A percentile compares a stretch with the other conserved stretches of the same genome.
These are phyloP conservation scores for Endomychus coccineus DNA, from an alignment of 2,888 invertebrate species.

Conservation along the genomic window DNA sequence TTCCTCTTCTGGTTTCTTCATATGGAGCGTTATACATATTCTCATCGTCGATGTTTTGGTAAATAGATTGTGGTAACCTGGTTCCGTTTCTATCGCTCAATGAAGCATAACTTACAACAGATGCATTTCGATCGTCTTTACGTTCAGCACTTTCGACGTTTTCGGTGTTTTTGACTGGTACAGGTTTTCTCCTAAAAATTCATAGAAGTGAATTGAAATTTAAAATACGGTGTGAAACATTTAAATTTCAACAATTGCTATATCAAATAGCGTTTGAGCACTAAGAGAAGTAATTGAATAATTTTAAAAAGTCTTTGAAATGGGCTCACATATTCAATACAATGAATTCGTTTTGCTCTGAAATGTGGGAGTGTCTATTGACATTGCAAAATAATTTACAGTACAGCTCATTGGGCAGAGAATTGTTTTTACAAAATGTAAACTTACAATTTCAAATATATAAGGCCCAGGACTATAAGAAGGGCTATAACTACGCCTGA, in stretches of 20 bases:
- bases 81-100: slow-evolving; percentile 61
- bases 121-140: slow-evolving; percentile 79
- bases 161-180: slow-evolving; percentile 82
- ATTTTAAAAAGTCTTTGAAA: no score
- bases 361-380: no score
- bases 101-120: slow-evolving; percentile 83
- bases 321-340: no score
- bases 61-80: slow-evolving; percentile 46
- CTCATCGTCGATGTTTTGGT: slow-evolving; percentile 59
- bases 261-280: no score
- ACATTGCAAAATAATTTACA: no score
- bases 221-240: no score
- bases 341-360: slow-evolving; percentile 1
- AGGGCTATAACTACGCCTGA: slow-evolving; percentile 75
- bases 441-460: slow-evolving; percentile 76
- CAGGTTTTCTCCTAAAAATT: slow-evolving; percentile 64
- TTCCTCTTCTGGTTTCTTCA: slow-evolving; percentile 54
- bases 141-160: slow-evolving; percentile 80
- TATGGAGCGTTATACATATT: slow-evolving; percentile 73
- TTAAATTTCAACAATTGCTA: no score
- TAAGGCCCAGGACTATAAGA: slow-evolving; percentile 67
- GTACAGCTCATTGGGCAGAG: no score
- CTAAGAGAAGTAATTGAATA: no score
- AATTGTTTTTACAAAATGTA: no score
- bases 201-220: no score